Evolutionary conservation across 2,888 invertebrate genomes (phyloP).

Genomic region (Dyspetes luteomarginatus): DNA sequence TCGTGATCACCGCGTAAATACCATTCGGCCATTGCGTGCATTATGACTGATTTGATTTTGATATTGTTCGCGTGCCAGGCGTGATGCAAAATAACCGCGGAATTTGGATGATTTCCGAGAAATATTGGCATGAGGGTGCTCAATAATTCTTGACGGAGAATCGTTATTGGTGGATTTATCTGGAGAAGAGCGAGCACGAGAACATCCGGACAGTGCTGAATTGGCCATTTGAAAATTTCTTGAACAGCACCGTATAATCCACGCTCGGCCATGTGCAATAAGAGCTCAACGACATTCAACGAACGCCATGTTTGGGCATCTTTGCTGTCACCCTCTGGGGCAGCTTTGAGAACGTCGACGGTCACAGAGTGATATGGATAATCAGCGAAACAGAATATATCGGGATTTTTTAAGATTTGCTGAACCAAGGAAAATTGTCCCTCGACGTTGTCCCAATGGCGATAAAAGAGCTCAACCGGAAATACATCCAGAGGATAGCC

Average conservation of each 20-base stretch:
- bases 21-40: conserved; percentile 99
- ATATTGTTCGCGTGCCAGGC: conserved; percentile 95
- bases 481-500: conserved; percentile 89
- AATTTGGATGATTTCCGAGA: conserved; percentile 97
- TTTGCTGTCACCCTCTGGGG: conserved; percentile 97
- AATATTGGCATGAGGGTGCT: conserved; percentile 96
- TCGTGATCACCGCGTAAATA: conserved; percentile 96
- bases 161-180: conserved; percentile 91
- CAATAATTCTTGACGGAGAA: conserved; percentile 93
- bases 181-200: conserved; percentile 95
- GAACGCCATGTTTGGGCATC: conserved; percentile 97
- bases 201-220: conserved; percentile 97
- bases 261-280: conserved; percentile 94
- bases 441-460: conserved; percentile 96
- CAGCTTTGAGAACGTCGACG: conserved; percentile 95
- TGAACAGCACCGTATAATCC: conserved; percentile 93
- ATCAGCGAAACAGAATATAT: conserved; percentile 97
- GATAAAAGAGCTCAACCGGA: conserved; percentile 95
- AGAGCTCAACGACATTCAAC: conserved; percentile 94
- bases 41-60: conserved; percentile 91
- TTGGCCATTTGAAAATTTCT: conserved; percentile 95
- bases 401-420: conserved; percentile 94
- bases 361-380: conserved; percentile 94
- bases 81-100: conserved; percentile 97
- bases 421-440: conserved; percentile 95